These are phyloP conservation scores for Malacoraja senta DNA, from an alignment of 2,797 vertebrate species.

Conservation along the genomic window DNA sequence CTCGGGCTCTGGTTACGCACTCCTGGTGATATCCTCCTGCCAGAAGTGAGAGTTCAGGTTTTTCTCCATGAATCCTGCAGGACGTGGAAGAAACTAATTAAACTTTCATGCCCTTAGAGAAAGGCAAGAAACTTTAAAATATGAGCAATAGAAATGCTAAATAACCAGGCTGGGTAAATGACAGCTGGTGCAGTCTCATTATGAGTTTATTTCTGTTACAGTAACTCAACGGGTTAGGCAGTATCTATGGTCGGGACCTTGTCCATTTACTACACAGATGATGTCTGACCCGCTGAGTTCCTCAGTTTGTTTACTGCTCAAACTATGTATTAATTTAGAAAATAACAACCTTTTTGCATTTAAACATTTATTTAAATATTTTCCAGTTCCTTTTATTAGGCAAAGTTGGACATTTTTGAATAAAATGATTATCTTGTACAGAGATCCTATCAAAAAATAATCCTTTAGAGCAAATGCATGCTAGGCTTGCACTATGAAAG, in stretches of 20 bases:
- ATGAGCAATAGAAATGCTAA: background rate
- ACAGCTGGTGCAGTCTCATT: background rate
- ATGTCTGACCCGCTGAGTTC: too few relatives aligned
- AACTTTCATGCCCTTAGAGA: background rate
- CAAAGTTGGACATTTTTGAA: background rate
- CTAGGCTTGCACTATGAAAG: background rate
- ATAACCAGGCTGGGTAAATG: background rate
- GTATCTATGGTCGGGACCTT: too few relatives aligned
- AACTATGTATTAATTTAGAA: background rate
- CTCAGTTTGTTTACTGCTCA: too few relatives aligned
- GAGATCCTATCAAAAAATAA: background rate
- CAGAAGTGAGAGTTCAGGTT: background rate
- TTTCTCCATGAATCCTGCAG: background rate
- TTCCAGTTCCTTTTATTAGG: background rate
- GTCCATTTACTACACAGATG: too few relatives aligned
- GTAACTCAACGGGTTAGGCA: too few relatives aligned
- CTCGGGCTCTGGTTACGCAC: background rate
- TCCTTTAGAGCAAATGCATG: conserved; percentile 2
- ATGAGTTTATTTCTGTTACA: background rate
- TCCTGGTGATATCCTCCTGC: background rate
- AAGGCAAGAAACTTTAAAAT: background rate
- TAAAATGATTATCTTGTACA: background rate
- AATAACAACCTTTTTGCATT: background rate
- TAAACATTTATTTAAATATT: background rate
- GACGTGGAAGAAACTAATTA: background rate